These are phyloP conservation scores for Rhinogobio ventralis DNA, from an alignment of 2,797 vertebrate species.

Conservation along the genomic window DNA sequence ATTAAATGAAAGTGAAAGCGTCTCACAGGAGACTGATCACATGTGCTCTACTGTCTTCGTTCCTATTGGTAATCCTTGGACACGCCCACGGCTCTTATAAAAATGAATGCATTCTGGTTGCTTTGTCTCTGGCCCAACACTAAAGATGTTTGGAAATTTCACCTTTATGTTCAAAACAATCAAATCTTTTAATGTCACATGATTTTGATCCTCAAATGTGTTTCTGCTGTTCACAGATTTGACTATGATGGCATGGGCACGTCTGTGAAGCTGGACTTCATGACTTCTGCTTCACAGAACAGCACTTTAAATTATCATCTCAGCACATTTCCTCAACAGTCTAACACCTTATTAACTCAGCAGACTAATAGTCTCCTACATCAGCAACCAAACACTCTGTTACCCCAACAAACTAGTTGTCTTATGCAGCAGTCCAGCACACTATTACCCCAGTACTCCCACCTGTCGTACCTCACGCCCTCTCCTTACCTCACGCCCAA, in stretches of 20 bases:
- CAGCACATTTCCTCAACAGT: slow-evolving; percentile 70
- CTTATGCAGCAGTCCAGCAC: slow-evolving; percentile 47
- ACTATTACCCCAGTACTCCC: slow-evolving; percentile 66
- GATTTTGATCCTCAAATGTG: neutral
- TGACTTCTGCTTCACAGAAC: slow-evolving; percentile 73
- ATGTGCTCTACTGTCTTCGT: neutral
- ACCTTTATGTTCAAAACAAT: neutral
- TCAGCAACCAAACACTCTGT: slow-evolving; percentile 59
- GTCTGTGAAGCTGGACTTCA: slow-evolving; percentile 72
- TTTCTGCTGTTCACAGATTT: slow-evolving; percentile 63
- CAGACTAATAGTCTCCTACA: slow-evolving; percentile 60
- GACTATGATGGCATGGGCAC: slow-evolving; percentile 70
- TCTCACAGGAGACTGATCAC: neutral
- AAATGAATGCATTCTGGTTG: neutral
- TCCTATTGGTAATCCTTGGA: neutral
- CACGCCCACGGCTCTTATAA: neutral
- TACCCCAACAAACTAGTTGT: slow-evolving; percentile 62
- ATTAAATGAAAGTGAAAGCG: too few species aligned
- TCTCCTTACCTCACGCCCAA: slow-evolving; percentile 78
- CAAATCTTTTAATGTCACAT: neutral
- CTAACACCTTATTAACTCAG: slow-evolving; percentile 48
- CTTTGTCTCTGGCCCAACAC: neutral
- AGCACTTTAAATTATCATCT: slow-evolving; percentile 74
- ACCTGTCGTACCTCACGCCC: slow-evolving; percentile 78
- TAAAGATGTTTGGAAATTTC: neutral